Evolutionary conservation across 2,797 vertebrate species (phyloP).

Genomic region (Prunella strophiata): DNA sequence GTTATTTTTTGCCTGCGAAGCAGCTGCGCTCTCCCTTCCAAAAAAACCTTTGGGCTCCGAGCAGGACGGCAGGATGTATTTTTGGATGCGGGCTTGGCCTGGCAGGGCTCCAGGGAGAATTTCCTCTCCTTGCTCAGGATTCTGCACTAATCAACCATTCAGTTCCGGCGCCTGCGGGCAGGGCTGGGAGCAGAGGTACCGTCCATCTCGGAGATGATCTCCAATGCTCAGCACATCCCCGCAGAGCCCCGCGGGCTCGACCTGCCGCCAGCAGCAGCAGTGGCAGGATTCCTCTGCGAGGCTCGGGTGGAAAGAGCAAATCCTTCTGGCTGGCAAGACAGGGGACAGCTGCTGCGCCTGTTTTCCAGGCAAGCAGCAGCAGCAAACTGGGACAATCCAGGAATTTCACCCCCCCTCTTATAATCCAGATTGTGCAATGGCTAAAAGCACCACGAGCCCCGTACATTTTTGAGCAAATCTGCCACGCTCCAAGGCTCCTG

Average conservation of each 20-base stretch:
- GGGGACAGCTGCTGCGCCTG: background rate
- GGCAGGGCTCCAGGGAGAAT: slow-evolving; percentile 64
- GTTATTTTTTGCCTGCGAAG: slow-evolving; percentile 3
- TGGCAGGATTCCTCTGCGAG: background rate
- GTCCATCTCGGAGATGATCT: background rate
- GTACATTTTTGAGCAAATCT: background rate
- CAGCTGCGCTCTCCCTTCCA: slow-evolving; percentile 15
- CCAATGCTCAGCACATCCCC: slow-evolving; percentile 15
- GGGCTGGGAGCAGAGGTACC: slow-evolving; percentile 28
- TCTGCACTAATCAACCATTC: slow-evolving; percentile 23
- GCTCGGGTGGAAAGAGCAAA: background rate
- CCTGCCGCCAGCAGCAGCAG: background rate
- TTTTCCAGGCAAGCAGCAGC: background rate
- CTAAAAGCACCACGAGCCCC: background rate
- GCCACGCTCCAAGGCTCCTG: rapidly evolving
- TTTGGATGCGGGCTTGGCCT: slow-evolving; percentile 55
- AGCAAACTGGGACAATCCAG: background rate
- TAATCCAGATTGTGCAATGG: background rate
- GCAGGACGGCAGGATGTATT: slow-evolving; percentile 49
- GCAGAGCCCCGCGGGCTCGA: background rate
- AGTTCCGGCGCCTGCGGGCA: background rate
- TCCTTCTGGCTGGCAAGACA: background rate
- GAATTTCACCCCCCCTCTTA: background rate
- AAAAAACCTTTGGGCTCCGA: slow-evolving; percentile 30
- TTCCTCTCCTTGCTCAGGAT: slow-evolving; percentile 50